Conservation (phyloP, 2,797 vertebrate species). For the Pelobates cultripes region DNA sequence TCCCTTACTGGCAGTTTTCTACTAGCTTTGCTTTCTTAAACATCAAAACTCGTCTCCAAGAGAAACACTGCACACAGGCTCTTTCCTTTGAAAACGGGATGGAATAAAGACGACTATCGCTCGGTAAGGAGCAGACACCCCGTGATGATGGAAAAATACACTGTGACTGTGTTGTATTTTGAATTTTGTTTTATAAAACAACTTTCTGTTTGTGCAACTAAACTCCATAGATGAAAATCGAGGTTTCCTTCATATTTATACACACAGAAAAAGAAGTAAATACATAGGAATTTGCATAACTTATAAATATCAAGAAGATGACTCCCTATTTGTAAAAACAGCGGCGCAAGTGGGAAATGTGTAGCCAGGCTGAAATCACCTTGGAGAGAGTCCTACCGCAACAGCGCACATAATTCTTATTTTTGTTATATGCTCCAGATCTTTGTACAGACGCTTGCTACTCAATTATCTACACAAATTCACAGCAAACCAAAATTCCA, state of each 20-base stretch:
- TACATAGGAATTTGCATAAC: no score
- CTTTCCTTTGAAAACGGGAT: constrained; percentile 28
- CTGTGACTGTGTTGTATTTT: neutral
- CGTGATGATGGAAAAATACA: neutral
- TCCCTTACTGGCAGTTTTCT: neutral
- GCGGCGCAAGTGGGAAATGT: no score
- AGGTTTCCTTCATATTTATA: neutral
- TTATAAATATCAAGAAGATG: no score
- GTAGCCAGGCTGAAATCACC: no score
- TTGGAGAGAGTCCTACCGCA: no score
- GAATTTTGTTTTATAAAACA: neutral
- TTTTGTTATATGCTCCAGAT: no score
- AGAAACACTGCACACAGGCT: neutral
- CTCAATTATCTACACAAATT: no score
- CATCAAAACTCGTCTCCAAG: constrained; percentile 3
- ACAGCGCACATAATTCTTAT: no score
- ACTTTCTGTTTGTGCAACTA: neutral
- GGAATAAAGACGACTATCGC: constrained; percentile 19
- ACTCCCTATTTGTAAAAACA: no score
- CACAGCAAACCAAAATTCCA: no score
- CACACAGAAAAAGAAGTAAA: no score
- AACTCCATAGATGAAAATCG: neutral
- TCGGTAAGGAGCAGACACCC: neutral
- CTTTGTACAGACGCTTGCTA: no score
- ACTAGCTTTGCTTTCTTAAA: constrained; percentile 6